phyloP scores from a whole-genome alignment of 2,113 vertebrate genomes.

The Fulmarus glacialis region DNA sequence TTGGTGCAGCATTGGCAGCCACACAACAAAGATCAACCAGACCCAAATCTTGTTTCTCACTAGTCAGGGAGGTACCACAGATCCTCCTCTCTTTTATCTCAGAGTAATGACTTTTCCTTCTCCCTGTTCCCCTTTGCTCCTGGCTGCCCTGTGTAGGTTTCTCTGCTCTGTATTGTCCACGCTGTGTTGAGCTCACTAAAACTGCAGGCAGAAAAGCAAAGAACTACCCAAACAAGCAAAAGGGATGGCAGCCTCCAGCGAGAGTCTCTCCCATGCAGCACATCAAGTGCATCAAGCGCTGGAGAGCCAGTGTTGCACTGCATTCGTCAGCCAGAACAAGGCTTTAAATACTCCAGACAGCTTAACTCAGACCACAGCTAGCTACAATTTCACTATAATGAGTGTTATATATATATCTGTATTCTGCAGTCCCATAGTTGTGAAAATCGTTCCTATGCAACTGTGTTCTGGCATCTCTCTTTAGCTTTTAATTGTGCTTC shows the following conservation, averaged over 20 bases:
- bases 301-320: not conserved
- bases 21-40: not conserved
- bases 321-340: not conserved
- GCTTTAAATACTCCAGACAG: not conserved
- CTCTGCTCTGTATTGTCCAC: not conserved
- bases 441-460: not conserved
- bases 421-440: not conserved
- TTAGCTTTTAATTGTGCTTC: not conserved
- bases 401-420: not conserved
- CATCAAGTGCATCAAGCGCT: not conserved
- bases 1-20: not conserved
- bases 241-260: not conserved
- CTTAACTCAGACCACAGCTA: not conserved
- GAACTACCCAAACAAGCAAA: not conserved
- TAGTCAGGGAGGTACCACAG: not conserved
- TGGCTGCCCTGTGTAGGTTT: accelerated
- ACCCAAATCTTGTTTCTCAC: not conserved
- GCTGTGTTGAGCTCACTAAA: not conserved
- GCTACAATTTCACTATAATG: not conserved
- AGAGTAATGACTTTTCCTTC: not conserved
- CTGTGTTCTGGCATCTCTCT: not conserved
- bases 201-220: not conserved
- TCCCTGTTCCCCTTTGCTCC: not conserved
- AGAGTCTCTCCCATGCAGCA: not conserved
- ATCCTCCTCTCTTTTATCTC: not conserved